Evolutionary conservation across 2,888 invertebrate genomes (phyloP), one percentile per base, ranked within the genome.

Genomic region (Lepidochrysops patricia): DNA sequence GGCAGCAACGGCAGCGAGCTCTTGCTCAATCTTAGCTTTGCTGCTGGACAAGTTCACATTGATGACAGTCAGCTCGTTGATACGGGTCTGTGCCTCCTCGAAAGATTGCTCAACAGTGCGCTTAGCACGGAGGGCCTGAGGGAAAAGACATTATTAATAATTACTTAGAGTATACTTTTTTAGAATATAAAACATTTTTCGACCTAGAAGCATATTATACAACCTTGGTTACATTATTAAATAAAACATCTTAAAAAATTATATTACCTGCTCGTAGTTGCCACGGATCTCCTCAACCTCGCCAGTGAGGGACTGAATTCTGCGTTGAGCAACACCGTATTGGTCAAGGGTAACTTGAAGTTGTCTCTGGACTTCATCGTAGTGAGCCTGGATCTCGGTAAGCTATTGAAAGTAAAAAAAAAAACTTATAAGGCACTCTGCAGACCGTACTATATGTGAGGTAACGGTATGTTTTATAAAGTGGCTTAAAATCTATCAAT

Each of bases 221-320:
- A 2, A 1, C 1, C 4, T 43, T 43, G 23, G 43, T 15, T 43
- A 43, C 9, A 4, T 43, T 7, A 19, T 43, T 12, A 26, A 26
- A 49, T 12, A n/a, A 12, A 23, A n/a, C n/a, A n/a, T 32, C 7
- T 4, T 32, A 19, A n/a, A 9, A 9, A 43, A 23, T 43, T n/a
- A 5, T 0, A 54, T 62, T 58, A 87, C 88, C 84, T 88, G 91
- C 89, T 97, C 97, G 86, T 96, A 94, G 80, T 96, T 95, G 90
- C 95, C 95, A 84, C 97, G 94, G 77, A 96, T 93, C 91, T 99
- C 99, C 82, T 99, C 99, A 82, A 98, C 92, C 91, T 99, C 98
- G 76, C 95, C 96, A 76, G 95, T 96, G 82, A 98, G 92, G 61
- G 96, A 94, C 91, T 96, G 96, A 75, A 96, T 92, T 81, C 96